Base-by-base conservation (phyloP, 2,113 vertebrate species). In the Amphiprion percula region DNA sequence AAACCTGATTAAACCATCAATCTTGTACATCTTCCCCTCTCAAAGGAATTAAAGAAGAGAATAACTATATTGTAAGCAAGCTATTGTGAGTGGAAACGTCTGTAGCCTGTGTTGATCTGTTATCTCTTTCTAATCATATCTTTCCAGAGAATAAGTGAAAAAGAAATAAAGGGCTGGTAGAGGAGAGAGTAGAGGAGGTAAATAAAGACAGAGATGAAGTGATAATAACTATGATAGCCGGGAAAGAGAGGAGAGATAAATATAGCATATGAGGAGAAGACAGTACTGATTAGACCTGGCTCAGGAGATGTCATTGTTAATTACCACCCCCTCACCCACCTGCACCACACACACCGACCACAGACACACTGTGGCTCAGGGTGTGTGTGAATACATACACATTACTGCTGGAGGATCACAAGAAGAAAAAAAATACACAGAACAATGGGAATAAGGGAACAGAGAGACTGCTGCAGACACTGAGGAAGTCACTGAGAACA, bases 161-260 rank as follows among this genome's bases (percentile, higher is more conserved):
- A 74, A 72, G 60, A 76, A 74, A 73, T 33, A 74, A 75, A 44
- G 67, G 10, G 23, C 62, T 33, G 61, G 44, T 4, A 56, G 70
- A 64, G 16, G n/a, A 55, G 55, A 59, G 64, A 33, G 41, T 17
- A 30, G 62, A 74, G 30, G 63, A 77, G 56, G 83, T 77, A 83
- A 89, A 84, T 75, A 89, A 83, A 89, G 86, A 86, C 61, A 79
- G 68, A 80, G 83, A 86, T 87, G 74, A 92, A 91, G 81, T 72
- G 67, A 92, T 91, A 87, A 90, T 88, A 89, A 90, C 80, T 79
- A 86, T 91, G 80, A 93, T 92, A 93, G 92, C 88, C 68, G 88
- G 88, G 77, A 77, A 52, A 69, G 54, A 85, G 81, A 88, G 74
- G 47, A 61, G 74, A 74, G 89, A 90, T 90, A 85, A 86, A 89